These are phyloP conservation scores for Barnardius zonarius DNA, from an alignment of 2,113 vertebrate species.

Conservation along the genomic window DNA sequence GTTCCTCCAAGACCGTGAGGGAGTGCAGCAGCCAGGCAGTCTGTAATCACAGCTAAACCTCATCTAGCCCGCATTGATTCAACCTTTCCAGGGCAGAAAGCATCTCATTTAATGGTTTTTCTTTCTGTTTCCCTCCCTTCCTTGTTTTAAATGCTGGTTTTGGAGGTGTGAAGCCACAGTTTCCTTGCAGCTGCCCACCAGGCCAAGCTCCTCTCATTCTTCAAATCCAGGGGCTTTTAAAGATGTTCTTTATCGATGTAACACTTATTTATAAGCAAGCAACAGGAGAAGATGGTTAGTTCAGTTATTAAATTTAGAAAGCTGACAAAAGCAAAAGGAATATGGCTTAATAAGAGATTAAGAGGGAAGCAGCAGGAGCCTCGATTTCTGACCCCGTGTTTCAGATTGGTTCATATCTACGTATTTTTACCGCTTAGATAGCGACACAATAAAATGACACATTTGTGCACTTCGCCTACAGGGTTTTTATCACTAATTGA, in stretches of 20 bases:
- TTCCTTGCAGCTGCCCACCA: neutral
- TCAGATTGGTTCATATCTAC: conserved; percentile 22
- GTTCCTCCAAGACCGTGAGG: neutral
- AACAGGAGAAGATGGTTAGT: conserved; percentile 5
- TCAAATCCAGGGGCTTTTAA: conserved; percentile 20
- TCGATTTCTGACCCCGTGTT: conserved; percentile 21
- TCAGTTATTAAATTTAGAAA: conserved; percentile 60
- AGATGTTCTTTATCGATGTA: conserved; percentile 41
- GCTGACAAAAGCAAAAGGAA: conserved; percentile 68
- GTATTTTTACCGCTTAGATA: conserved; percentile 37
- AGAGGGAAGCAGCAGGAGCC: conserved; percentile 36
- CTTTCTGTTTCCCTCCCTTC: neutral
- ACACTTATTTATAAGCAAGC: conserved; percentile 35
- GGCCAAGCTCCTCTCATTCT: neutral
- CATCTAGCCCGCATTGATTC: neutral
- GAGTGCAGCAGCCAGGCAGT: neutral
- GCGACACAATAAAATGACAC: conserved; percentile 36
- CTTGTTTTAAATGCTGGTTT: neutral
- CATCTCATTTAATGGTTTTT: neutral
- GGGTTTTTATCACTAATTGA: conserved; percentile 65
- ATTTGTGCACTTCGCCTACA: conserved; percentile 34
- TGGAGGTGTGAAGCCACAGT: neutral
- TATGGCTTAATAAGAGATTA: conserved; percentile 62
- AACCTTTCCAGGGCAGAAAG: neutral
- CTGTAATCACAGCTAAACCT: neutral